A percentile compares a stretch with the other conserved stretches of the same genome.
phyloP scores from a whole-genome alignment of 2,888 invertebrate species.

The Rotaria magnacalcarata region DNA sequence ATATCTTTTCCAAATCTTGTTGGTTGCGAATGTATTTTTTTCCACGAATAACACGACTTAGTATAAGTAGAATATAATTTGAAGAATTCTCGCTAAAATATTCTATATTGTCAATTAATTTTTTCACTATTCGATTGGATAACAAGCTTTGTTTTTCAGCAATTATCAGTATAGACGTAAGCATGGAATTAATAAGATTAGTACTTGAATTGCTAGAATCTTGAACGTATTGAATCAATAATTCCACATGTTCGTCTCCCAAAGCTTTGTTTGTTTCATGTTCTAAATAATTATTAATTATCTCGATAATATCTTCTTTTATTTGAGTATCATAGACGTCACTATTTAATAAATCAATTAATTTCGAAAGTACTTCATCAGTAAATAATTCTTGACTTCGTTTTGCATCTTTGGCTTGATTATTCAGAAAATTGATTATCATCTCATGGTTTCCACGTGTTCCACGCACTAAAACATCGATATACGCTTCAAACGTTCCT shows the following conservation, averaged over 20 bases:
- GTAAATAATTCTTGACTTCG: slow-evolving; percentile 13
- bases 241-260: neutral
- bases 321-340: neutral
- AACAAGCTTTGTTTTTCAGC: neutral
- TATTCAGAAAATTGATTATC: neutral
- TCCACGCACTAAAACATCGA: neutral
- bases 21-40: neutral
- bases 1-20: slow-evolving; percentile 21
- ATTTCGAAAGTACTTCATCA: neutral
- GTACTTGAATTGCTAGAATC: neutral
- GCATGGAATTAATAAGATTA: neutral
- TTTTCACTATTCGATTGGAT: neutral
- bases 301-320: neutral
- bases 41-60: slow-evolving; percentile 24
- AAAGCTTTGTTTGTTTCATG: neutral
- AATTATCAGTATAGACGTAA: neutral
- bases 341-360: slow-evolving; percentile 12
- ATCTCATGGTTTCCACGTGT: neutral
- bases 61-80: slow-evolving; percentile 3
- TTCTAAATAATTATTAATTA: slow-evolving; percentile 33
- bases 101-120: neutral
- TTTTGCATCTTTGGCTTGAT: neutral
- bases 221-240: neutral
- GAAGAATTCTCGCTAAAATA: neutral
- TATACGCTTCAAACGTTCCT: neutral